phyloP scores from a whole-genome alignment of 2,888 invertebrate species.

The Agapostemon virescens region DNA sequence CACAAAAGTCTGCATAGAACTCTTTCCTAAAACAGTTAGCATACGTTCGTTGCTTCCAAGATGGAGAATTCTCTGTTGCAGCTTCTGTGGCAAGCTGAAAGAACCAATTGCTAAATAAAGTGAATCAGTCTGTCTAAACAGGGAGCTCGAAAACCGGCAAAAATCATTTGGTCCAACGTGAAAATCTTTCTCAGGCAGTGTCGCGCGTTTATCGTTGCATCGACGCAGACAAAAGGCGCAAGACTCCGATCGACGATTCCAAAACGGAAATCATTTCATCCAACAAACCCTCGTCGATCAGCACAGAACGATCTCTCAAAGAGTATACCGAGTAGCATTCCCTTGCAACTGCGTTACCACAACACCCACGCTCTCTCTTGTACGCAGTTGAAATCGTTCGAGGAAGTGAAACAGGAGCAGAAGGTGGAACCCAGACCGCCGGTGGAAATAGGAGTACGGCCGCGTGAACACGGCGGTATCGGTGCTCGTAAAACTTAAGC shows the following conservation, averaged over 20 bases:
- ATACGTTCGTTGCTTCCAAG: neutral
- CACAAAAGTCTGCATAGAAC: neutral
- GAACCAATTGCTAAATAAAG: neutral
- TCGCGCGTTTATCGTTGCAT: too few species aligned
- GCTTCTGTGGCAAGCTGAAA: neutral
- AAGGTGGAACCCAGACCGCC: too few species aligned
- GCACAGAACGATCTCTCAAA: neutral
- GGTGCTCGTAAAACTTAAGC: conserved; percentile 21
- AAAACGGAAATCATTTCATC: neutral
- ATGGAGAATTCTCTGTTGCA: too few species aligned
- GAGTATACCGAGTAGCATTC: neutral
- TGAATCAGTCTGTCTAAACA: too few species aligned
- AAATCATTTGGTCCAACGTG: too few species aligned
- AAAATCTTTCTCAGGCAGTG: too few species aligned
- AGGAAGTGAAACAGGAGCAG: conserved; percentile 1
- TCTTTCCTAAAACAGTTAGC: neutral
- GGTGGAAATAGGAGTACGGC: neutral
- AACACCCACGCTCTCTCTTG: neutral
- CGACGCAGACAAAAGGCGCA: too few species aligned
- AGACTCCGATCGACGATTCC: neutral
- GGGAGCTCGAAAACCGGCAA: too few species aligned
- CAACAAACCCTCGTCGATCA: neutral
- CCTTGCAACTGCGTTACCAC: neutral
- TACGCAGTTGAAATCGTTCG: neutral
- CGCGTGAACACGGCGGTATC: neutral